phyloP scores from a whole-genome alignment of 2,113 vertebrate genomes.

The Mustelus asterias region DNA sequence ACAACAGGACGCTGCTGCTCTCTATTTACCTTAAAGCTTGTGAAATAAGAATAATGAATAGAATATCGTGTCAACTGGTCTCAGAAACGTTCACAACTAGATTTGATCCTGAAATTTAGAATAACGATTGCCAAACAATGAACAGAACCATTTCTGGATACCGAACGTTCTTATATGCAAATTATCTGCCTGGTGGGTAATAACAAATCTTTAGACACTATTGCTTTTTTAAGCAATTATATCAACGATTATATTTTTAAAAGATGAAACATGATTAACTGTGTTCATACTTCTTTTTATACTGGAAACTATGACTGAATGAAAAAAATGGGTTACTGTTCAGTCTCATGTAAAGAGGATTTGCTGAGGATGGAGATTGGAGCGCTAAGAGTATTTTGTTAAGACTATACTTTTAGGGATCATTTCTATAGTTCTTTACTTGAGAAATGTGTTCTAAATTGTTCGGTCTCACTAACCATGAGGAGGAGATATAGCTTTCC shows the following conservation, averaged over 20 bases:
- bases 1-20: too few relatives aligned
- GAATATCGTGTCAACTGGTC: background rate
- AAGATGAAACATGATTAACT: background rate
- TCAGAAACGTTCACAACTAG: background rate
- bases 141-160: too few relatives aligned
- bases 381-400: accelerated
- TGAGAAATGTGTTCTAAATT: background rate
- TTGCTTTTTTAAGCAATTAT: background rate
- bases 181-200: background rate
- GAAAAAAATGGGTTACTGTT: background rate
- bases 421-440: background rate
- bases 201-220: background rate
- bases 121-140: background rate
- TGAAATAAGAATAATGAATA: background rate
- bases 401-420: conserved; percentile 1
- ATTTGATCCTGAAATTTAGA: background rate
- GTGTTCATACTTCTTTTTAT: too few relatives aligned
- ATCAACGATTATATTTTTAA: background rate
- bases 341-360: background rate
- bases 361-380: background rate
- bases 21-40: background rate
- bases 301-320: too few relatives aligned
- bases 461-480: background rate
- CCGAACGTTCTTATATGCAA: background rate
- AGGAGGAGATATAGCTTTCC: background rate